Evolutionary conservation across 1,140 invertebrate species (phyloP), one percentile per base, ranked within the genome.

Genomic region (Halyomorpha halys): DNA sequence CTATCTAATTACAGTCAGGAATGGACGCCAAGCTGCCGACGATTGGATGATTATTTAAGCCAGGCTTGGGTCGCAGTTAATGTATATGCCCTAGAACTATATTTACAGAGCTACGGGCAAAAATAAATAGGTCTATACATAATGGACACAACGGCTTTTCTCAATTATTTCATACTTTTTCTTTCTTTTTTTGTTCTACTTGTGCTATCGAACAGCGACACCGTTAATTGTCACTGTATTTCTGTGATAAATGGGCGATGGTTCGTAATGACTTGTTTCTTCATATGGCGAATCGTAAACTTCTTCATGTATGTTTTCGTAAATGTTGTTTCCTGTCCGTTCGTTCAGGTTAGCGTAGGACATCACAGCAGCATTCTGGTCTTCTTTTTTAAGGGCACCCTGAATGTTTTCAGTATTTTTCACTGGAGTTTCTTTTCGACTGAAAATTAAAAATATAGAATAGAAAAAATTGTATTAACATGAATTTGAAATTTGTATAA

Each of bases 331-430:
- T 16, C 80, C 72, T 60, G 72, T 69, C 16, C 80, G 78, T 70
- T 86, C 85, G 69, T 85, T 87, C 1, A 89, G 74, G 15, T 83
- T 88, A 14, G 89, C 86, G 70, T 90, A 91, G 39, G 87, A 90
- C 87, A 90, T 90, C 0, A 90, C 88, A 0, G 88, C 86, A 0
- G 89, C 87, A 71, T 85, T 89, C 70, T 88, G 83, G 69, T 90
- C 86, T 74, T 91, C 88, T 73, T 91, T 91, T 25, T 86, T 78
- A 69, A 89, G 86, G 2, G 87, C 87, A 1, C 86, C 87, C 76
- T 90, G 86, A 13, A 92, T 82, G 69, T 91, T 91, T 73, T 91
- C 89, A 0, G 89, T 90, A 70, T 91, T 91, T 73, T 91, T 92
- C 0, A 91, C 87, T 1, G 89, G 87, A 19, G 86, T 83, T 61